phyloP scores from a whole-genome alignment of 2,113 vertebrate species.

The Psilopogon haemacephalus region DNA sequence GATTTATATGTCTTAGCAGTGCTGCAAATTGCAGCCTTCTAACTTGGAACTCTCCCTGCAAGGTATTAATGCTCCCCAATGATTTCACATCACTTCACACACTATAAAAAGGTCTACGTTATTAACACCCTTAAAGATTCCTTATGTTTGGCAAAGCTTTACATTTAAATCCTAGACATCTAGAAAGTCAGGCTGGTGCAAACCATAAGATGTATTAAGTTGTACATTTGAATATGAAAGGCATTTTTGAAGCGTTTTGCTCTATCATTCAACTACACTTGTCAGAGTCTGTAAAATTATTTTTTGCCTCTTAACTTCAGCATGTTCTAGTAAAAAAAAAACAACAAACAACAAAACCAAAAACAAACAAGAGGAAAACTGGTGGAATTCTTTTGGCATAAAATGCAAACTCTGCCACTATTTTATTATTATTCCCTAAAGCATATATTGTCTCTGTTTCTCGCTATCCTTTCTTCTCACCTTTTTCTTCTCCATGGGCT shows the following conservation, averaged over 20 bases:
- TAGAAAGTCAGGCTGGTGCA: background rate
- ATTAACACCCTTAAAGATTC: slow-evolving; percentile 39
- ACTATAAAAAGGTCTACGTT: slow-evolving; percentile 11
- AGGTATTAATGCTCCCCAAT: slow-evolving; percentile 7
- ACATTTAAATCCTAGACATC: slow-evolving; percentile 7
- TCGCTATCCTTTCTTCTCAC: background rate
- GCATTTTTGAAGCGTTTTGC: slow-evolving; percentile 7
- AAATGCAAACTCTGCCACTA: background rate
- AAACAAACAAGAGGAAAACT: background rate
- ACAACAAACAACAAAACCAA: no score
- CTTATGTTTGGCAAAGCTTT: slow-evolving; percentile 18
- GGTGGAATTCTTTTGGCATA: background rate
- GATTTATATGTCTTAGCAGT: slow-evolving; percentile 25
- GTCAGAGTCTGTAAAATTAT: background rate
- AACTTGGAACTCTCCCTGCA: background rate
- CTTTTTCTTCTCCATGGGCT: background rate
- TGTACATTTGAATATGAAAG: background rate
- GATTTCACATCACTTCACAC: slow-evolving; percentile 27
- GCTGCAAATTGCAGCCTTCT: slow-evolving; percentile 8
- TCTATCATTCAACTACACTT: background rate
- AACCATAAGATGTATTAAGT: background rate
- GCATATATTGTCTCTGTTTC: background rate
- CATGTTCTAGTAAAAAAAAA: background rate
- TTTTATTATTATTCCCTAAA: background rate
- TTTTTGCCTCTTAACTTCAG: background rate